Conservation (phyloP, 2,888 invertebrate species). For the Sinelater perroti region DNA sequence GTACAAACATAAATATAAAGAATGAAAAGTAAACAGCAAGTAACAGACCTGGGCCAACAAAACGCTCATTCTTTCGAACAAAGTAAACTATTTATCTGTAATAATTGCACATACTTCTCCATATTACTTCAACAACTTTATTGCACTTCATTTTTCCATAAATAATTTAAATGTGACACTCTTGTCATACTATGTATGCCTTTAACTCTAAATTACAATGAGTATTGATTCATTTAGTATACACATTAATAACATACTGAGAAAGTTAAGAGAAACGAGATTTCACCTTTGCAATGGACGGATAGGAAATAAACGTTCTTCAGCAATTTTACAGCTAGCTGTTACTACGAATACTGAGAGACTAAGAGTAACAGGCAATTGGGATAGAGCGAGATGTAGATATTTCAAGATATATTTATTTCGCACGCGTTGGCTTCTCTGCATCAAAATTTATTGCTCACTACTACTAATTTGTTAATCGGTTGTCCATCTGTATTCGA, state of each 20-base stretch:
- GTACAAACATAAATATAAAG: slow-evolving; percentile 21
- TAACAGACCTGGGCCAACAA: slow-evolving; percentile 16
- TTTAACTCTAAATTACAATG: slow-evolving; percentile 8
- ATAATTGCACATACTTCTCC: slow-evolving; percentile 27
- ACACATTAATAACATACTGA: not conserved
- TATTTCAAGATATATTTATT: too few relatives aligned
- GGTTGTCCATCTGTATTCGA: too few relatives aligned
- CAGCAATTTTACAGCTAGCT: too few relatives aligned
- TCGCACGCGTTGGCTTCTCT: too few relatives aligned
- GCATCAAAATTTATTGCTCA: too few relatives aligned
- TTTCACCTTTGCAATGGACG: slow-evolving; percentile 6
- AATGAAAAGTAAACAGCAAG: slow-evolving; percentile 19
- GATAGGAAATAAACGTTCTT: slow-evolving; percentile 8
- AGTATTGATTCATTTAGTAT: slow-evolving; percentile 6
- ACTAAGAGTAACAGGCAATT: too few relatives aligned
- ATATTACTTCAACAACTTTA: slow-evolving; percentile 27
- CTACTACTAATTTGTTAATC: too few relatives aligned
- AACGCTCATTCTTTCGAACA: slow-evolving; percentile 1
- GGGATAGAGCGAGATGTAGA: too few relatives aligned
- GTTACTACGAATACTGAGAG: too few relatives aligned
- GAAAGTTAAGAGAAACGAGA: not conserved
- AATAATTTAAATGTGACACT: slow-evolving; percentile 11
- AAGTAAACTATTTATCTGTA: slow-evolving; percentile 8
- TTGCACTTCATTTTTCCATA: slow-evolving; percentile 32
- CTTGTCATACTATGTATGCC: slow-evolving; percentile 2